phyloP scores from a whole-genome alignment of 2,888 invertebrate genomes.

The Limnephilus rhombicus region DNA sequence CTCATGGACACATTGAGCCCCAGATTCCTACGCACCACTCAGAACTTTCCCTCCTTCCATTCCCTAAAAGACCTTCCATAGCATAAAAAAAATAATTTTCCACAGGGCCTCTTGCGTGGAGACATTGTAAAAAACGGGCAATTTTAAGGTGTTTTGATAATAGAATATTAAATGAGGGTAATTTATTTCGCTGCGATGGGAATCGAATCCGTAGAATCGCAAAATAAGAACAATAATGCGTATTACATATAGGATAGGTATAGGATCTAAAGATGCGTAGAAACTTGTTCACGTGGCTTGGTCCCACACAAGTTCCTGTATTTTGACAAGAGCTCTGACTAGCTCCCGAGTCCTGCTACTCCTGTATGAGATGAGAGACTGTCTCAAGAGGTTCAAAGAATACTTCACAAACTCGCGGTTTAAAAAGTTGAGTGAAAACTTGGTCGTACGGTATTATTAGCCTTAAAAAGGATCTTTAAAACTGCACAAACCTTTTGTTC shows the following conservation, averaged over 20 bases:
- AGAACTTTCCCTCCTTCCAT: no score
- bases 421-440: neutral
- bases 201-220: neutral
- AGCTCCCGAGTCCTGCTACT: neutral
- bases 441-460: neutral
- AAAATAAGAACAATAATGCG: no score
- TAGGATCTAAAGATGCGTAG: neutral
- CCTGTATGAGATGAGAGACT: neutral
- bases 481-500: neutral
- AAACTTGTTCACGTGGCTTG: neutral
- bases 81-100: no score
- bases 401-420: neutral
- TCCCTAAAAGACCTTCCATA: no score
- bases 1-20: no score
- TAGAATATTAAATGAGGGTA: neutral
- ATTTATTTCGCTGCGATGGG: neutral
- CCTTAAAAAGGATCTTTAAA: neutral
- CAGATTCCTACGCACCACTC: no score
- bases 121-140: no score
- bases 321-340: neutral
- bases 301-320: neutral
- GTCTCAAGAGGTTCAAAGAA: neutral
- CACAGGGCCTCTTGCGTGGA: no score
- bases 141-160: no score
- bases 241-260: neutral